Percentiles rank a stretch among this genome's conserved stretches.
Conservation (phyloP, 2,113 vertebrate genomes). For the Malurus melanocephalus region DNA sequence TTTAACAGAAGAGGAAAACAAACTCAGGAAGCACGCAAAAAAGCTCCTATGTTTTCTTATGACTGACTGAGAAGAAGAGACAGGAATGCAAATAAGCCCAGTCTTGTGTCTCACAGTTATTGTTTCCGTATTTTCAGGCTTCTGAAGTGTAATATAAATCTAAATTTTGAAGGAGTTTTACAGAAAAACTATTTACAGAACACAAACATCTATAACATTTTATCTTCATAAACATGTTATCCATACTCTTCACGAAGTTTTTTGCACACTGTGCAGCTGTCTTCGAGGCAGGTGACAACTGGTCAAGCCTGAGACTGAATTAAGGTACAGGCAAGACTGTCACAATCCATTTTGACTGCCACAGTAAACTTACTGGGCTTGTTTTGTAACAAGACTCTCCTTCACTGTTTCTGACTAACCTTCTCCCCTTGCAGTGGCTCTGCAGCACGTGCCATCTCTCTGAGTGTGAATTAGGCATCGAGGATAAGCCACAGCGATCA, state of each 20-base stretch:
- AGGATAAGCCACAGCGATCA: neutral
- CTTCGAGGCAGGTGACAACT: neutral
- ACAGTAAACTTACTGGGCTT: neutral
- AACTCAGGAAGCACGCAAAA: neutral
- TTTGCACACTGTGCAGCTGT: neutral
- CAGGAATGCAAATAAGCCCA: neutral
- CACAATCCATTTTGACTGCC: neutral
- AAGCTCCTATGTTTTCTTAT: neutral
- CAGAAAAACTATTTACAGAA: neutral
- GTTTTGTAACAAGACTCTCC: neutral
- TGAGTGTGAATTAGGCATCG: neutral
- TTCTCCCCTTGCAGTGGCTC: neutral
- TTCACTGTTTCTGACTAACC: neutral
- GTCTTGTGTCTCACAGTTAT: neutral
- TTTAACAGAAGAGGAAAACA: neutral
- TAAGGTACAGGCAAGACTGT: neutral
- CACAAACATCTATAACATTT: neutral
- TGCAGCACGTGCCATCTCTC: neutral
- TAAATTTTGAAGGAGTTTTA: neutral
- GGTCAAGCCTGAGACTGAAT: neutral
- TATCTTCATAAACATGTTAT: neutral
- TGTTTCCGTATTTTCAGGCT: neutral
- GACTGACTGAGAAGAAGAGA: neutral
- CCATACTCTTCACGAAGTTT: conserved; percentile 3
- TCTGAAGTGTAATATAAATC: neutral